phyloP scores from a whole-genome alignment of 2,113 vertebrate genomes.

The Ascaphus truei region DNA sequence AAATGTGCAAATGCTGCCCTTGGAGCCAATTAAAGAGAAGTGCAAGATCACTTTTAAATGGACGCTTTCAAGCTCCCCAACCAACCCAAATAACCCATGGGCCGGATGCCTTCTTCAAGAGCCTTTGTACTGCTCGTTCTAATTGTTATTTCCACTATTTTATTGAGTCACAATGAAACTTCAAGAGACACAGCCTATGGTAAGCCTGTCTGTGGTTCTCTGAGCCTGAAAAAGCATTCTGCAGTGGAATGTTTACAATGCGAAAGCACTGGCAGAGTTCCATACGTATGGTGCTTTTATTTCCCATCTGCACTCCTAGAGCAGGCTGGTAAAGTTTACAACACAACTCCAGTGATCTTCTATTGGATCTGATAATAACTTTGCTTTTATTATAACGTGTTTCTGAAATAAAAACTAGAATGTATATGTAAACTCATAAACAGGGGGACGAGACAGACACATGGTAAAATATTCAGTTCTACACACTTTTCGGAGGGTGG shows the following conservation, averaged over 20 bases:
- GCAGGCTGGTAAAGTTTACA: slow-evolving; percentile 16
- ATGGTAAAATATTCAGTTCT: background rate
- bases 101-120: slow-evolving; percentile 47
- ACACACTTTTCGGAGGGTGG: slow-evolving; percentile 2
- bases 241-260: slow-evolving; percentile 20
- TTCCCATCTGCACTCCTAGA: slow-evolving; percentile 23
- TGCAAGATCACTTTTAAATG: slow-evolving; percentile 57
- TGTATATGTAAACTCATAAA: slow-evolving; percentile 20
- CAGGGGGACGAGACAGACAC: background rate
- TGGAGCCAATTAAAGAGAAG: slow-evolving; percentile 55
- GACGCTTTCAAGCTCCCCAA: slow-evolving; percentile 53
- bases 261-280: background rate
- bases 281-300: slow-evolving; percentile 22
- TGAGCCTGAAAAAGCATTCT: background rate
- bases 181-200: background rate
- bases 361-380: slow-evolving; percentile 11
- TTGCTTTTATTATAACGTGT: background rate
- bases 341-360: slow-evolving; percentile 16
- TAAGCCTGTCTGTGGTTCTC: background rate
- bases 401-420: background rate
- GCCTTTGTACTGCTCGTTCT: slow-evolving; percentile 38
- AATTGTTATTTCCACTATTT: slow-evolving; percentile 42
- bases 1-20: slow-evolving; percentile 53
- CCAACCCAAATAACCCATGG: slow-evolving; percentile 45
- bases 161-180: slow-evolving; percentile 39